Evolutionary conservation across 2,113 vertebrate genomes (phyloP), one percentile per base, ranked within the genome.

Genomic region (Columba livia): DNA sequence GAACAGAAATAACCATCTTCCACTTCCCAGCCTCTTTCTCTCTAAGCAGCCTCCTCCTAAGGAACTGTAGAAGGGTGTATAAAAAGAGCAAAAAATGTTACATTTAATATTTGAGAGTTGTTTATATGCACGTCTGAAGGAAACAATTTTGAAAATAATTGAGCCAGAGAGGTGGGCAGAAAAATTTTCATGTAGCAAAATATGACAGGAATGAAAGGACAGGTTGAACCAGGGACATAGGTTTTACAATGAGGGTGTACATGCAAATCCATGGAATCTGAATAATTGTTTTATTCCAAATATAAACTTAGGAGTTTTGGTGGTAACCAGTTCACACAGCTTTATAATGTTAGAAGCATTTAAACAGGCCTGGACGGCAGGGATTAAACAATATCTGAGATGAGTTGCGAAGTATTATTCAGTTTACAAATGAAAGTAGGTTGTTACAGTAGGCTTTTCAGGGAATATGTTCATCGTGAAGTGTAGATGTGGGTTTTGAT

Each of bases 221-320:
- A 74, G 20, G 40, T 79, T 89, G 71, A 94, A 85, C 21, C 10
- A 57, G n/a, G 34, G 42, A 53, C 25, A 18, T 71, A 69, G 9
- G 21, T 75, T 89, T 75, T 89, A 40, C 14, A 79, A 3, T 56
- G 57, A 79, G 21, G 19, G 8, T 4, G 4, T 75, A 21, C 23
- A 44, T 58, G 21, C 40, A 88, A 79, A 72, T 87, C n/a, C 34
- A 29, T 88, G 48, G 81, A 91, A 71, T 67, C 57, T 79, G 60
- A 85, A 79, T 64, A 70, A 67, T 72, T 11, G 36, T 90, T 95
- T 94, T 79, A 69, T 88, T 94, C 36, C 40, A 61, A 79, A 85
- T 71, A 29, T 36, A 42, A 79, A 70, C 20, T 61, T 70, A 54
- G 9, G 23, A 62, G n/a, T 83, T 91, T 72, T 14, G 18, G 10